Evolutionary conservation across 2,797 vertebrate species (phyloP), one percentile per base, ranked within the genome.

Genomic region (Chiropotes sagulatus): DNA sequence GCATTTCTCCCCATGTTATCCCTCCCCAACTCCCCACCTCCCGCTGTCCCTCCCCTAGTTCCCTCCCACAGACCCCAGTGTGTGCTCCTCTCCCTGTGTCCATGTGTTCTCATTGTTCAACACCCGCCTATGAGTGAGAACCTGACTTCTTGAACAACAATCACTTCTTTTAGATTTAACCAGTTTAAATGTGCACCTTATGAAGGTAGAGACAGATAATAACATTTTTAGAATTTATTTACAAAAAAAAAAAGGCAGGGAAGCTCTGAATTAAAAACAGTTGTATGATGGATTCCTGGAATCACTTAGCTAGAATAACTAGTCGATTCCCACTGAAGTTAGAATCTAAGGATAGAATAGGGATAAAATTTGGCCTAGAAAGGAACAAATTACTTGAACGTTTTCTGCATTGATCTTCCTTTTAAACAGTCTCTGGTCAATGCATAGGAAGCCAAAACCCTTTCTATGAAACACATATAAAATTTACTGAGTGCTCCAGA

Each of bases 261-360:
- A 75, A 64, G 26, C 54, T 81, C 89, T 76, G 61, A 58, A 61
- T 83, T 46, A 57, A 26, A 85, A 64, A 33, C 13, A 83, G 64
- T 44, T 22, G 17, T 10, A 28, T 13, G 67, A 75, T 2, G 48
- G 61, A 58, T 28, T 39, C 15, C 41, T 88, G 36, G 61, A 54
- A 58, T 93, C 50, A 39, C 78, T 44, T 33, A 46, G 58, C 57
- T 76, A 81, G 50, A 76, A 61, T 30, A 54, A 86, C 67, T 67
- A 76, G 48, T 33, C 0, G 5, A 72, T 64, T 88, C 33, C 46
- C 41, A 26, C 39, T 28, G 19, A 94, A 26, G 54, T 44, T 70
- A 86, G 33, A 85, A 30, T 78, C 81, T 88, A 90, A 95, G 30
- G 48, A 39, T 48, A 70, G 86, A 75, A 33, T 48, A 39, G 4